Conservation (phyloP, 2,888 invertebrate genomes). For the Pseudococcus viburni region DNA sequence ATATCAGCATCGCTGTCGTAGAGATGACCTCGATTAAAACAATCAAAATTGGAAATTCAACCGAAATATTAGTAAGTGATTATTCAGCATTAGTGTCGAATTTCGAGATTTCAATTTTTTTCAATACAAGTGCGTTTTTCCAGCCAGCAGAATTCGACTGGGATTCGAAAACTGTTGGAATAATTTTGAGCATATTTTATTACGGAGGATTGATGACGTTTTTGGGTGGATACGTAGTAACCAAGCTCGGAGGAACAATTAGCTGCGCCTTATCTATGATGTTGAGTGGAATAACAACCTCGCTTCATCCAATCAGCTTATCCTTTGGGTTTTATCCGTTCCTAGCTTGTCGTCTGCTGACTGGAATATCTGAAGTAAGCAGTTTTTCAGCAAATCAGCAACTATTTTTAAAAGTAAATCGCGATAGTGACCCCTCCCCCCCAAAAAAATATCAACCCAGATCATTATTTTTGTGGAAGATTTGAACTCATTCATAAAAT, state of each 20-base stretch:
- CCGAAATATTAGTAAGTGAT: not conserved
- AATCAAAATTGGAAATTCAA: not conserved
- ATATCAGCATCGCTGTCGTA: not conserved
- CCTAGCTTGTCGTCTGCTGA: not conserved
- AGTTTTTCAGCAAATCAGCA: too few relatives aligned
- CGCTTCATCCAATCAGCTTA: not conserved
- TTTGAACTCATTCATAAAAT: too few relatives aligned
- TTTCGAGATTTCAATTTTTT: too few relatives aligned
- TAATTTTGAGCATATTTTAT: not conserved
- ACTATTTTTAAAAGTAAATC: too few relatives aligned
- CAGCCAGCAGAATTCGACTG: not conserved
- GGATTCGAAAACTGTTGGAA: not conserved
- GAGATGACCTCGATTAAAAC: not conserved
- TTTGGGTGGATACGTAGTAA: not conserved
- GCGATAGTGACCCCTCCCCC: too few relatives aligned
- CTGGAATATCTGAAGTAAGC: not conserved
- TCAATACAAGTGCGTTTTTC: not conserved
- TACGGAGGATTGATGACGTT: not conserved
- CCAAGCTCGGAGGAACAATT: not conserved
- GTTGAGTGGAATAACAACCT: not conserved
- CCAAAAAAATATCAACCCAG: too few relatives aligned
- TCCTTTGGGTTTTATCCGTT: not conserved
- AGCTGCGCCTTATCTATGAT: not conserved
- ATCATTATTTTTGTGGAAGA: too few relatives aligned
- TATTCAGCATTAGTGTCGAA: too few relatives aligned